Percentiles rank a stretch among this genome's conserved stretches.
These are phyloP conservation scores for Heptranchias perlo DNA, from an alignment of 2,113 vertebrate species.

Conservation along the genomic window DNA sequence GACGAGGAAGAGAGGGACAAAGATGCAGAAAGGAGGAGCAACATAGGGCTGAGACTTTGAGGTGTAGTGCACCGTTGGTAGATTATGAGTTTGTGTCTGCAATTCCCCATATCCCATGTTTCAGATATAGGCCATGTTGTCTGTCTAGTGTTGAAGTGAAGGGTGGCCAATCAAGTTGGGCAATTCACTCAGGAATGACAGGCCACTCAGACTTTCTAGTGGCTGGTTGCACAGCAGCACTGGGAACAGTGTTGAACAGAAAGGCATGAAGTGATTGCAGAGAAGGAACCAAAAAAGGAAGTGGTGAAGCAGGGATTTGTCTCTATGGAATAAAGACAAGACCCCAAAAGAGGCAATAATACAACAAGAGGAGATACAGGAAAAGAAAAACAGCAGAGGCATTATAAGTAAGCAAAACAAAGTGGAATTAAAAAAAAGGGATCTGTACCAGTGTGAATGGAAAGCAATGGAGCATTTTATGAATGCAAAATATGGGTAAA, in stretches of 20 bases:
- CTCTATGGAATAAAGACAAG: no score
- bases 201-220: background rate
- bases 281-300: background rate
- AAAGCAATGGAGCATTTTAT: background rate
- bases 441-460: background rate
- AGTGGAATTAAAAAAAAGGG: no score
- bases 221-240: background rate
- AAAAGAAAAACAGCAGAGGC: no score
- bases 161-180: background rate
- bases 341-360: no score
- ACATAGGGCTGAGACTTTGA: background rate
- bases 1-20: background rate
- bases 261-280: background rate
- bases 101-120: background rate
- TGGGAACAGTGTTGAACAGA: background rate
- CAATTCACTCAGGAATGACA: background rate
- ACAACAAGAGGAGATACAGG: no score
- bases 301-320: no score
- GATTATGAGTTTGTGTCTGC: background rate
- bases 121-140: background rate
- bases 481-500: background rate
- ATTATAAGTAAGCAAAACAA: no score
- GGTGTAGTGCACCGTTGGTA: background rate
- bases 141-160: background rate
- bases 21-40: background rate